Base-by-base conservation (phyloP, 2,113 vertebrate species). In the Charadrius vociferus region DNA sequence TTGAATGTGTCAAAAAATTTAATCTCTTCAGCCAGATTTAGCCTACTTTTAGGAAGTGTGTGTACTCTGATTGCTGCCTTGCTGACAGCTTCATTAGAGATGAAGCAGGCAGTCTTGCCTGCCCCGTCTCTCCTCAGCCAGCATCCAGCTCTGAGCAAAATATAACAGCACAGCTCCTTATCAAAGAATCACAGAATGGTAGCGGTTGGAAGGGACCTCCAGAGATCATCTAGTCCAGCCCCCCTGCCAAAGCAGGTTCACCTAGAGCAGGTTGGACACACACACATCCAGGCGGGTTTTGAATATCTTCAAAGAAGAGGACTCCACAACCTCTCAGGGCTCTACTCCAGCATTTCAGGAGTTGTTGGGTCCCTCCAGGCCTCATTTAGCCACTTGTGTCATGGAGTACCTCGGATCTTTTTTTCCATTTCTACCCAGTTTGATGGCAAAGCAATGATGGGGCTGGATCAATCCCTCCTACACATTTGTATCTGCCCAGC, bases 51-150 rank as follows among this genome's bases (percentile, higher is more conserved):
- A 12, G 70, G 41, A 65, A 93, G 53, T 6, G 4, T 61, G 39
- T 47, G 45, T 85, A 23, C 21, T 94, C 77, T 85, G 93, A 80
- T 77, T 73, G 70, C 68, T 91, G 52, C 61, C 87, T 91, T 36
- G 22, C 89, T 95, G 96, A 95, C 92, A 95, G 94, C 81, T 96
- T 96, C 91, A 92, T 96, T 81, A 95, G 66, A 85, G 65, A 61
- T 39, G 86, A 96, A 45, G 63, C 29, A 45, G 63, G 20, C 52
- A 88, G 71, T 67, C 24, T 50, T 66, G 47, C 37, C 34, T 63
- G 61, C 61, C 72, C 67, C 12, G 1, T 43, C 34, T 55, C 36
- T 59, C 43, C 47, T n/a, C 73, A 97, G 47, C 16, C 36, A 67
- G 18, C 72, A 83, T 41, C 36, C 86, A 74, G 29, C 26, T 62